Base-by-base conservation (phyloP, 2,113 vertebrate genomes). In the Cygnus buccinator region DNA sequence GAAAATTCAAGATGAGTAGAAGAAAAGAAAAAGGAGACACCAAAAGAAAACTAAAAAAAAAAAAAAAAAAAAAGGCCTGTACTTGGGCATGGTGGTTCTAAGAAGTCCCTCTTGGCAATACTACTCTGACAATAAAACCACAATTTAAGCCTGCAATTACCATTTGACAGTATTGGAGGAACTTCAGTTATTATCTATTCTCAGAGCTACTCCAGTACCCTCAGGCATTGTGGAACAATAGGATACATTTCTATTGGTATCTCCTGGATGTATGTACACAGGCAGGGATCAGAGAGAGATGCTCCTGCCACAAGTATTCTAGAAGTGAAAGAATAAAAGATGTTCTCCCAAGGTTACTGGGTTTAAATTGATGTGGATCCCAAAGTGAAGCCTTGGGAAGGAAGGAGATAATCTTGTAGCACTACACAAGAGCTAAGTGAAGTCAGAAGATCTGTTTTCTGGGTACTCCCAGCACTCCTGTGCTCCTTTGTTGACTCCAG, bases 101-200 rank as follows among this genome's bases (percentile, higher is more conserved):
- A 81, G 55, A 85, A 71, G 58, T 93, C 55, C 68, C 85, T 76
- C 57, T 37, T 35, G 86, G 88, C 65, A 89, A 66, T 41, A 78
- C 54, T 39, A 33, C 19, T 73, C 62, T 72, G 72, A 92, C 73
- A 86, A 72, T 81, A 93, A 95, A 93, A 43, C 35, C 22, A 10
- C 83, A 88, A 33, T 88, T 93, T 93, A 80, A 86, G 54, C 59
- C 79, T 76, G 75, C 82, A 89, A 94, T 97, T 90, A 93, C 72
- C 73, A 72, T 87, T 81, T 84, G 85, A 86, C 86, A 96, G 85
- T 57, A 35, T 83, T 90, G 86, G 92, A 92, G 86, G 58, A 88
- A 96, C 88, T 84, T 75, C 86, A 54, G 68, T 92, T 94, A 72
- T 75, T 87, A 84, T 89, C 93, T 92, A 0, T 48, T 93, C 66